Conservation (phyloP, 2,113 vertebrate species). For the Podilymbus podiceps region DNA sequence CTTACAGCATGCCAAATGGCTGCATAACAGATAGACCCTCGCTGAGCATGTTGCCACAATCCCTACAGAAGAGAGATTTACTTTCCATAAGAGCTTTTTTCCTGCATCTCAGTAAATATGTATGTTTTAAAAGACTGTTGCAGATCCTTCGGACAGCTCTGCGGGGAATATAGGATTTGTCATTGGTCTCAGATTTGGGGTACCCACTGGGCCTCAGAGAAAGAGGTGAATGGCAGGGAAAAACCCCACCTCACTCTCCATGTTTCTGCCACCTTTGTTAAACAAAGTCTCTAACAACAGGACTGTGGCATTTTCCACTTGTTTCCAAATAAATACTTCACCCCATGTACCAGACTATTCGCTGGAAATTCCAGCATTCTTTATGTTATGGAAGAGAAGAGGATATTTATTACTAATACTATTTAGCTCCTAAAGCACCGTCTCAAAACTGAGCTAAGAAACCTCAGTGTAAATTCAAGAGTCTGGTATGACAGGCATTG, state of each 20-base stretch:
- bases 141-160: background rate
- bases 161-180: background rate
- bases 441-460: background rate
- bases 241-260: background rate
- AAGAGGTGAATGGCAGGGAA: background rate
- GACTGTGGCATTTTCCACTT: background rate
- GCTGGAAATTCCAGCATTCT: background rate
- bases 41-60: rapidly evolving
- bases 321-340: too few relatives aligned
- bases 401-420: background rate
- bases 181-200: background rate
- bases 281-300: background rate
- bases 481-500: background rate
- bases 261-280: background rate
- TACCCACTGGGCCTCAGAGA: background rate
- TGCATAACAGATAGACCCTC: background rate
- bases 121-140: background rate
- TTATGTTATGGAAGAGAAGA: background rate
- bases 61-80: background rate
- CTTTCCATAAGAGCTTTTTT: background rate
- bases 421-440: background rate
- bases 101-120: background rate
- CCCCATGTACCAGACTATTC: too few relatives aligned
- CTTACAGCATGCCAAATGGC: background rate
- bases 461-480: background rate